These are phyloP conservation scores for Anolis sagrei DNA, from an alignment of 2,113 vertebrate species.

Conservation along the genomic window DNA sequence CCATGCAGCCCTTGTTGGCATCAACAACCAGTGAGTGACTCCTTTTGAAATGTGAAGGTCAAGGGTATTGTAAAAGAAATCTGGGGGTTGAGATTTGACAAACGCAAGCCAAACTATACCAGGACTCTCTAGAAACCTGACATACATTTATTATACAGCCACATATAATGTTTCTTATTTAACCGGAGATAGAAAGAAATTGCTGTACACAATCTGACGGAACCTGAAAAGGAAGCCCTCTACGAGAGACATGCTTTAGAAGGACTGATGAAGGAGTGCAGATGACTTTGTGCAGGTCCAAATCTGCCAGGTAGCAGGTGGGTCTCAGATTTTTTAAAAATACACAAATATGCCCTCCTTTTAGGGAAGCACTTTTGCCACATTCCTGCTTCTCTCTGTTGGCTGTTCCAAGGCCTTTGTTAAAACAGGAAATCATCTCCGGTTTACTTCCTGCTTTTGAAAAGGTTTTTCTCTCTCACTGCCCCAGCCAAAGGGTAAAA, in stretches of 20 bases:
- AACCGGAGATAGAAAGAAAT: not conserved
- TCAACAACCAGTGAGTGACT: not conserved
- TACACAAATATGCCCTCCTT: no score
- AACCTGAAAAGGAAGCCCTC: not conserved
- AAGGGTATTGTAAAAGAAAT: not conserved
- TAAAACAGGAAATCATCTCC: no score
- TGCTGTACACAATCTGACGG: not conserved
- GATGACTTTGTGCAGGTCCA: not conserved
- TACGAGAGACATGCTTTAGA: not conserved
- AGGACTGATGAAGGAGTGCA: no score
- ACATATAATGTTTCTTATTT: no score
- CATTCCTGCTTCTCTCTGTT: no score
- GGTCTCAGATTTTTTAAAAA: no score
- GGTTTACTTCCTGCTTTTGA: no score
- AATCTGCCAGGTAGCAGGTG: not conserved
- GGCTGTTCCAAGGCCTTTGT: no score
- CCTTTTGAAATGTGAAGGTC: not conserved
- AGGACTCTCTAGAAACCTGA: not conserved
- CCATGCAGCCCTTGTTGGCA: not conserved
- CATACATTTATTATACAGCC: not conserved
- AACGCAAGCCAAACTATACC: not conserved
- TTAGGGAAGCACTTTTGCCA: no score
- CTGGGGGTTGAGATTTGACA: not conserved
- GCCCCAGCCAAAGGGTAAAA: no score
- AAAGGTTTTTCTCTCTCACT: no score